Percentiles rank a stretch among this genome's conserved stretches.
These are phyloP conservation scores for Tuberolachnus salignus DNA, from an alignment of 2,888 invertebrate genomes.

Conservation along the genomic window DNA sequence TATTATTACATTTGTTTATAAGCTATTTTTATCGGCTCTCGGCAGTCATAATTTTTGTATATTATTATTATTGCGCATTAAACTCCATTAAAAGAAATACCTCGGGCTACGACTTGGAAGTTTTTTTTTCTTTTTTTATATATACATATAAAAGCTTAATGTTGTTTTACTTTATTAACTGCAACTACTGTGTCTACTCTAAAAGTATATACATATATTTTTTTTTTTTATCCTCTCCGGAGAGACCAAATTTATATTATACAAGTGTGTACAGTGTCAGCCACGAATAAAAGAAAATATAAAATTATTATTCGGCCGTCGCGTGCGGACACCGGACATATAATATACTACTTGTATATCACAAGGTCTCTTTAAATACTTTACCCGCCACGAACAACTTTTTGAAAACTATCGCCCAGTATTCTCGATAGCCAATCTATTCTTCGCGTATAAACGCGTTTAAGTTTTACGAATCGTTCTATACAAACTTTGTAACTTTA, in stretches of 20 bases:
- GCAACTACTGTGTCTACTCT: no score
- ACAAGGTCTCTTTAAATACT: slow-evolving; percentile 23
- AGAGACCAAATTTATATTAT: slow-evolving; percentile 20
- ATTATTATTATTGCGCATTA: neutral
- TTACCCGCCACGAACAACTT: slow-evolving; percentile 1
- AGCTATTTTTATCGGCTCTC: slow-evolving; percentile 29
- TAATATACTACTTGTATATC: neutral
- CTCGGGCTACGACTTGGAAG: neutral
- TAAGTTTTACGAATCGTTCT: slow-evolving; percentile 34
- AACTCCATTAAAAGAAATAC: slow-evolving; percentile 35
- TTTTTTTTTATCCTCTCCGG: slow-evolving; percentile 9
- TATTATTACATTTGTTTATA: slow-evolving; percentile 20
- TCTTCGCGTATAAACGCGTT: neutral
- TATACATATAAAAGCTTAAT: slow-evolving; percentile 24
- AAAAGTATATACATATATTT: no score
- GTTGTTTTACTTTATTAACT: slow-evolving; percentile 41
- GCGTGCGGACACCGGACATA: neutral
- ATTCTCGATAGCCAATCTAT: slow-evolving; percentile 19
- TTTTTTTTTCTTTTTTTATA: neutral
- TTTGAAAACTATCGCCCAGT: neutral
- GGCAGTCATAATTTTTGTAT: slow-evolving; percentile 1
- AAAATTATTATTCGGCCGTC: slow-evolving; percentile 10
- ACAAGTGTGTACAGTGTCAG: no score
- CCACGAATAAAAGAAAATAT: slow-evolving; percentile 33
- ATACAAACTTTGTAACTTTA: slow-evolving; percentile 32